These are phyloP conservation scores for Anastrepha ludens DNA, from an alignment of 1,140 invertebrate species.

Conservation along the genomic window DNA sequence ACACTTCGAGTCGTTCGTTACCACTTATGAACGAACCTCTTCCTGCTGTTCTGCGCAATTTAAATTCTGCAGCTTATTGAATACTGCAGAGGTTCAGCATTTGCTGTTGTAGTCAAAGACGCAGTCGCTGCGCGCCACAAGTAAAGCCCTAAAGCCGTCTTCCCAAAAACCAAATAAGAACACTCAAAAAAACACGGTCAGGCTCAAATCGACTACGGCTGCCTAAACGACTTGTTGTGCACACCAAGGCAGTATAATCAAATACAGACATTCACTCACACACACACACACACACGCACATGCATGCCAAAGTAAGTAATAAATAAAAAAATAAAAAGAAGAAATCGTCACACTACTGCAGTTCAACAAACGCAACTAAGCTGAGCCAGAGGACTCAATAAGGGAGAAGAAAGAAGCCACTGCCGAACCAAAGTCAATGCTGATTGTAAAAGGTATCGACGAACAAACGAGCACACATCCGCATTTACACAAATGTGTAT, in stretches of 20 bases:
- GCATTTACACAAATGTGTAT: neutral
- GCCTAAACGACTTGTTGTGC: neutral
- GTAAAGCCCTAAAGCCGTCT: slow-evolving; percentile 11
- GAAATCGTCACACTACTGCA: neutral
- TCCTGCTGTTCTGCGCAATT: neutral
- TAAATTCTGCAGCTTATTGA: slow-evolving; percentile 29
- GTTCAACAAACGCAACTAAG: slow-evolving; percentile 17
- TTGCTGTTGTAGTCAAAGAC: neutral
- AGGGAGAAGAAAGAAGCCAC: neutral
- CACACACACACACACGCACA: neutral
- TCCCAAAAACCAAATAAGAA: neutral
- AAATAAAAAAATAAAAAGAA: neutral
- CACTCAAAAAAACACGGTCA: neutral
- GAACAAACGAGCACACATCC: neutral
- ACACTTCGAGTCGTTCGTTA: neutral
- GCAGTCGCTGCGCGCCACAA: neutral
- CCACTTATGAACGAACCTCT: neutral
- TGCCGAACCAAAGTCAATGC: neutral
- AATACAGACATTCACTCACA: neutral
- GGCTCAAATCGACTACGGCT: neutral
- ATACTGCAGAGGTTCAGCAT: neutral
- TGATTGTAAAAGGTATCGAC: slow-evolving; percentile 19
- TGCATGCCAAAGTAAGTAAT: neutral
- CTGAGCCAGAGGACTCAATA: neutral
- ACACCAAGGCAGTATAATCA: neutral